phyloP scores from a whole-genome alignment of 2,888 invertebrate species.

The Mayetiola destructor region DNA sequence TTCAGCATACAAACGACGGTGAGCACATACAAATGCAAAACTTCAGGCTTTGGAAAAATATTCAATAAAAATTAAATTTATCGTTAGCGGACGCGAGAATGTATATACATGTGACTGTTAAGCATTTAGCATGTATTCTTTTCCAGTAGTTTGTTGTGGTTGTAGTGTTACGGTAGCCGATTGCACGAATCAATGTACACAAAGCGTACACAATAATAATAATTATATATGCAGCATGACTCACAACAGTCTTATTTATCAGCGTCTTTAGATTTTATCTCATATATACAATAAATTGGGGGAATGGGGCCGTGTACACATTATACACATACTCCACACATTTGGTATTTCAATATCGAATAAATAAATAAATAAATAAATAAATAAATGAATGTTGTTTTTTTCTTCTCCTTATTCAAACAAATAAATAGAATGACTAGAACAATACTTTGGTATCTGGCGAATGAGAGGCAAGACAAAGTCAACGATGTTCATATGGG shows the following conservation, averaged over 20 bases:
- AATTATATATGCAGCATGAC: not conserved
- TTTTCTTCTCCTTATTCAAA: too few relatives aligned
- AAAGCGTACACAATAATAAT: not conserved
- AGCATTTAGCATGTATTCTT: too few relatives aligned
- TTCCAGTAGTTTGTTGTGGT: not conserved
- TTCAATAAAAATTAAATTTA: not conserved
- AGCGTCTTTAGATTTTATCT: not conserved
- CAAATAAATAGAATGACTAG: not conserved
- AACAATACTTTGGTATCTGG: too few relatives aligned
- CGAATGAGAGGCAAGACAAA: too few relatives aligned
- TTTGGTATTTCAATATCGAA: not conserved
- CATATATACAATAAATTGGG: not conserved
- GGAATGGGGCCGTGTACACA: too few relatives aligned
- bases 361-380: not conserved
- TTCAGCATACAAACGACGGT: not conserved
- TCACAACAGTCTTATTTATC: not conserved
- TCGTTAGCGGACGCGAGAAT: not conserved
- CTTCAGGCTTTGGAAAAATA: not conserved
- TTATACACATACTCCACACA: too few relatives aligned
- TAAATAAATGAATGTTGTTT: not conserved
- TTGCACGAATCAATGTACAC: not conserved
- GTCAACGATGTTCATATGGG: too few relatives aligned
- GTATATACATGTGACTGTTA: not conserved
- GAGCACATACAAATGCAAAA: not conserved
- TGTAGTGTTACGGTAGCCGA: constrained; percentile 3